These are phyloP conservation scores for Agrochola lota DNA, from an alignment of 2,888 invertebrate species.

Conservation along the genomic window DNA sequence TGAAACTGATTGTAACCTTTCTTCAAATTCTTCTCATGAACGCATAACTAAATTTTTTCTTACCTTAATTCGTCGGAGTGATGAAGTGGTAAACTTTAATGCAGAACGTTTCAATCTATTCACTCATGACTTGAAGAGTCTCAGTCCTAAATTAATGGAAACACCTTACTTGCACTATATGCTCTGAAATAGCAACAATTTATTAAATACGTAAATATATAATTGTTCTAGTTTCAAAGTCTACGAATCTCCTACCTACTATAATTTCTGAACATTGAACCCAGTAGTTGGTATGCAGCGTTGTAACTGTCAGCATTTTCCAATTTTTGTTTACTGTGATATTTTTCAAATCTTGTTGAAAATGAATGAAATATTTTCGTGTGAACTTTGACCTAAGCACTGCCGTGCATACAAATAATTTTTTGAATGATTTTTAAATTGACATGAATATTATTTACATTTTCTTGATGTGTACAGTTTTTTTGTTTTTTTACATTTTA, in stretches of 20 bases:
- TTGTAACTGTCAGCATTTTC: background rate
- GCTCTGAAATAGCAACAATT: background rate
- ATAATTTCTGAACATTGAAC: conserved; percentile 14
- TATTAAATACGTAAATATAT: background rate
- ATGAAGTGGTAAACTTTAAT: background rate
- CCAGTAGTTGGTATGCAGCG: background rate
- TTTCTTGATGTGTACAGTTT: too few species aligned
- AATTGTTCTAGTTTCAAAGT: background rate
- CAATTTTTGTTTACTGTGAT: background rate
- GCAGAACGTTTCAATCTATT: too few species aligned
- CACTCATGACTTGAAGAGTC: too few species aligned
- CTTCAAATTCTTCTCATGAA: too few species aligned
- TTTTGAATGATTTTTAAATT: background rate
- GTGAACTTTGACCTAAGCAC: background rate
- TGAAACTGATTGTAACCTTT: too few species aligned
- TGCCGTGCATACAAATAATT: background rate
- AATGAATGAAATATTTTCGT: background rate
- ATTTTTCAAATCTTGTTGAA: background rate
- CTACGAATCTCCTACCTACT: background rate
- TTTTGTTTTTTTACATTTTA: too few species aligned
- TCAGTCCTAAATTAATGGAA: background rate
- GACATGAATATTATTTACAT: too few species aligned
- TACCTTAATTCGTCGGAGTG: background rate
- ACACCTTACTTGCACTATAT: background rate
- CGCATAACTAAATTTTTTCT: background rate